Evolutionary conservation across 1,140 invertebrate species (phyloP), one percentile per base, ranked within the genome.

Genomic region (Nephila pilipes): DNA sequence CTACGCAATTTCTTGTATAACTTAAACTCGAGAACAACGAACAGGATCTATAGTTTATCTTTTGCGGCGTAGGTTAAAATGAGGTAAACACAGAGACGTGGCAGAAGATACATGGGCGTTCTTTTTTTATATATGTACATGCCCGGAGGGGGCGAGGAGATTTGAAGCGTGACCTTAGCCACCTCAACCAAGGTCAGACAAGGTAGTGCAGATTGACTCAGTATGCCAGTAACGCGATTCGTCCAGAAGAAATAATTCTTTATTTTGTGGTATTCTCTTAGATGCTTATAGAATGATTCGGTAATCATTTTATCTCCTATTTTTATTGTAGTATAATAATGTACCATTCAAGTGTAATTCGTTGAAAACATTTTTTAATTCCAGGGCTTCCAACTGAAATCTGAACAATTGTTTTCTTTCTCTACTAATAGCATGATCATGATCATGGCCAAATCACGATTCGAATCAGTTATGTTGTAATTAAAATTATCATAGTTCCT

Each of bases 101-200:
- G 29, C 69, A 36, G 69, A 75, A 36, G 16, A 36, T 75, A 36
- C 32, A 36, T 36, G 69, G 65, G 69, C 69, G 69, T 75, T 16
- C n/a, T 25, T 75, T 75, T 75, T 75, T 69, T 75, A 32, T 75
- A 12, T 25, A 46, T 46, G 46, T 46, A 75, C 36, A 18, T 16
- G 18, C 69, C 69, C 69, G 38, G 36, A 65, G 22, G 80, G 80
- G 80, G 18, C 20, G 80, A 81, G 22, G 46, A 55, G 80, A 38
- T 46, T 46, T 54, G 38, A 12, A 81, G 38, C 80, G 80, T 54
- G 80, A 92, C 69, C 79, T 83, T 92, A 87, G n/a, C 38, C 79
- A 65, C 80, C 80, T 65, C 16, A 57, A 54, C 57, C 58, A 87
- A 92, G 80, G 79, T 80, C 90, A 36, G 80, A n/a, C 22, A 14